Percentiles rank a stretch among this genome's conserved stretches.
Conservation (phyloP, 1,140 invertebrate genomes). For the Atopsyche davidsoni region DNA sequence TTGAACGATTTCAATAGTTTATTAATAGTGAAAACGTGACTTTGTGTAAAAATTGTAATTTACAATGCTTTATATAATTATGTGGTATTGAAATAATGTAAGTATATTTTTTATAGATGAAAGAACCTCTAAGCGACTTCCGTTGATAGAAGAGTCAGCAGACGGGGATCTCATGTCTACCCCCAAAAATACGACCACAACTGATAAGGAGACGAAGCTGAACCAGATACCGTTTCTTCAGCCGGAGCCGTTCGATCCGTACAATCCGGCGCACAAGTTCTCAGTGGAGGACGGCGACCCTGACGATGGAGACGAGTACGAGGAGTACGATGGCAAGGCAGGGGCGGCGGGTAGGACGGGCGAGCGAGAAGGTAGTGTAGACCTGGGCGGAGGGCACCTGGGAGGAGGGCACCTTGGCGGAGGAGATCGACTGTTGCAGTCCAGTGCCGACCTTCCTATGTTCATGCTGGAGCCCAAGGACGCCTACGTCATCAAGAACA, state of each 20-base stretch:
- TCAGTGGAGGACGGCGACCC: conserved; percentile 6
- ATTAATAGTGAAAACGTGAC: no score
- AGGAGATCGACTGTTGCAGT: conserved; percentile 49
- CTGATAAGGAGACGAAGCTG: conserved; percentile 2
- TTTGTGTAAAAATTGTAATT: no score
- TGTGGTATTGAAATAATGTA: no score
- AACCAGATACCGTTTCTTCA: conserved; percentile 9
- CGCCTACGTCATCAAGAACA: conserved; percentile 78
- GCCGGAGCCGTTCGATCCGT: conserved; percentile 25
- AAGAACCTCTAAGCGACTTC: conserved; percentile 5
- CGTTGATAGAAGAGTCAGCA: no score
- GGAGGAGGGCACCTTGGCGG: conserved; percentile 31
- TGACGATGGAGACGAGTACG: conserved; percentile 21
- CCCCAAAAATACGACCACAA: no score
- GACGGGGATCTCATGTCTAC: no score
- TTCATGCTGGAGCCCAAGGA: conserved; percentile 77
- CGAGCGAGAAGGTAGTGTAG: background rate
- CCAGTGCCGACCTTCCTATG: conserved; percentile 58
- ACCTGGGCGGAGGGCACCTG: background rate
- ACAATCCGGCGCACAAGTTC: conserved; percentile 26
- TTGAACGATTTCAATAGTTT: no score
- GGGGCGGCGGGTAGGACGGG: background rate
- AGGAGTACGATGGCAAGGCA: conserved; percentile 20
- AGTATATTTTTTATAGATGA: conserved; percentile 4
- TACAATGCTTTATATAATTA: no score